Conservation (phyloP, 2,113 vertebrate species). For the Sorex araneus region DNA sequence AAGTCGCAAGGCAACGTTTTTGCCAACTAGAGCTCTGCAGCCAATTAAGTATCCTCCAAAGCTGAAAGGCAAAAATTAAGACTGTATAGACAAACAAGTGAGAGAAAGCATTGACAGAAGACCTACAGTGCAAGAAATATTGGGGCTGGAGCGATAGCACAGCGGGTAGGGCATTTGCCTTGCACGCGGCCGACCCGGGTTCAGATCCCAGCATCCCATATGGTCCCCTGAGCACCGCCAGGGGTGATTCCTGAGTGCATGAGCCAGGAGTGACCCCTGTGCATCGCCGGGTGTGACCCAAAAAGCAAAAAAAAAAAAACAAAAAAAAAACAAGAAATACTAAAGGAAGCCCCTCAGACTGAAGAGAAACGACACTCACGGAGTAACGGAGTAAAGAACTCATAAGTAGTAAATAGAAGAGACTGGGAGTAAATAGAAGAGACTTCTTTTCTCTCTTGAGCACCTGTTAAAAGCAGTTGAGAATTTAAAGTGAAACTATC, state of each 20-base stretch:
- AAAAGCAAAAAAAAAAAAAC: too few relatives aligned
- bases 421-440: not conserved
- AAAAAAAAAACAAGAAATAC: not conserved
- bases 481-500: slow-evolving; percentile 11
- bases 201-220: too few relatives aligned
- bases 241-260: too few relatives aligned
- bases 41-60: slow-evolving; percentile 47
- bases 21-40: slow-evolving; percentile 27
- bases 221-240: too few relatives aligned
- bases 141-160: too few relatives aligned
- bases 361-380: not conserved
- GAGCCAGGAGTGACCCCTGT: too few relatives aligned
- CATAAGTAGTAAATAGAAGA: slow-evolving; percentile 34
- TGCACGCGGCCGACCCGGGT: too few relatives aligned
- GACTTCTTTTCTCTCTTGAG: slow-evolving; percentile 36
- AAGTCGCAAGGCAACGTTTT: slow-evolving; percentile 47
- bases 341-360: not conserved
- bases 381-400: not conserved
- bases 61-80: slow-evolving; percentile 47
- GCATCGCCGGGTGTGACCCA: too few relatives aligned
- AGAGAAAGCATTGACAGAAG: slow-evolving; percentile 47
- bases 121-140: not conserved
- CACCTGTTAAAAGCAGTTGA: slow-evolving; percentile 26
- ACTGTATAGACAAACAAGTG: not conserved
- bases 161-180: too few relatives aligned